Base-by-base conservation (phyloP, 2,797 vertebrate species). In the Falco biarmicus region DNA sequence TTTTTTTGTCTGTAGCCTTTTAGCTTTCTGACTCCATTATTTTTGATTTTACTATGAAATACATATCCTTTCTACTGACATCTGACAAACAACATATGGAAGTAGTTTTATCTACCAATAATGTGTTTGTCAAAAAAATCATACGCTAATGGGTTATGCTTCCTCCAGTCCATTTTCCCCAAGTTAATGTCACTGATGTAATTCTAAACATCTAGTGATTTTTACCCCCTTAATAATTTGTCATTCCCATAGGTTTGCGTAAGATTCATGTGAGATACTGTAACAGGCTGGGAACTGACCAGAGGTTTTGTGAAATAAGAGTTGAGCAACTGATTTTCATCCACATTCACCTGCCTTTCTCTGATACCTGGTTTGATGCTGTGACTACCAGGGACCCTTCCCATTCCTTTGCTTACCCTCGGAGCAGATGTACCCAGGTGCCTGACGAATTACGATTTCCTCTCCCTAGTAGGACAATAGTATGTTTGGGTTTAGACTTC, bases 1-100 rank as follows among this genome's bases (percentile, higher is more conserved):
- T n/a, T n/a, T 69, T 87, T 93, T 83, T 57, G 91, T 97, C 97
- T 98, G 93, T 95, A 95, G 97, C 98, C 97, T 98, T 61, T 96
- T 98, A 95, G 95, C 98, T 98, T 99, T 99, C 98, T 98, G 97
- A 98, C 98, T 98, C 98, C 98, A 98, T 99, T 98, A 98, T 98
- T 99, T 98, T 98, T 98, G 97, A 98, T 99, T 99, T 99, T 98
- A 97, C 98, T 98, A 97, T 98, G 98, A 99, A 99, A 99, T 98
- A 97, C 98, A 98, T 98, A 98, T 99, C 98, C 98, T 95, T 98
- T 96, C 94, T 95, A 87, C 98, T 98, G 98, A 98, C 98, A 98
- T 98, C 98, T 99, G 98, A 98, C 98, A 99, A 98, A 99, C 98
- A 99, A 95, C 98, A 98, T 98, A 98, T 99, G 98, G 97, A 98